A percentile compares a stretch with the other conserved stretches of the same genome.
phyloP scores from a whole-genome alignment of 2,888 invertebrate genomes.

The Drosophila monieri region DNA sequence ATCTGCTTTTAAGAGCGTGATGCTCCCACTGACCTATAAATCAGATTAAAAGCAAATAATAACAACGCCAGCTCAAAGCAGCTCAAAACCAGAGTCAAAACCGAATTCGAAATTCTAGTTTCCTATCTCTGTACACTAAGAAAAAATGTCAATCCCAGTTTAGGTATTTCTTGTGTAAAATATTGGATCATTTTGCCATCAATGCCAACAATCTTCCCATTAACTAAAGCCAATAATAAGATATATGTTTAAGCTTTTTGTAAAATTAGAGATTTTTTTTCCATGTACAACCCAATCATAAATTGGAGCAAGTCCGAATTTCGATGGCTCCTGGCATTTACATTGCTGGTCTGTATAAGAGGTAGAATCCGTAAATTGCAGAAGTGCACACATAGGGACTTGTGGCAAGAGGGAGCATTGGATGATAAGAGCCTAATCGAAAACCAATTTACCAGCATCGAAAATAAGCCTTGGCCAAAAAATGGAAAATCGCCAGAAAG shows the following conservation, averaged over 20 bases:
- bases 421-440: slow-evolving; percentile 58
- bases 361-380: slow-evolving; percentile 36
- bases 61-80: slow-evolving; percentile 52
- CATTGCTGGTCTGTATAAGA: slow-evolving; percentile 32
- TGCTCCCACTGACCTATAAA: slow-evolving; percentile 42
- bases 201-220: too few relatives aligned
- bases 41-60: slow-evolving; percentile 72
- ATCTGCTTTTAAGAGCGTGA: slow-evolving; percentile 39
- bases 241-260: background rate
- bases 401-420: slow-evolving; percentile 17
- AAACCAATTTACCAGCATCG: slow-evolving; percentile 65
- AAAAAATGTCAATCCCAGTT: background rate
- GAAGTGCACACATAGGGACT: slow-evolving; percentile 26
- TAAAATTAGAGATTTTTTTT: slow-evolving; percentile 1
- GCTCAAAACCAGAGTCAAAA: slow-evolving; percentile 7
- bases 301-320: slow-evolving; percentile 60
- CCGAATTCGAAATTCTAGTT: background rate
- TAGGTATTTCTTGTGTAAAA: too few relatives aligned
- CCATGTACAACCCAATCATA: slow-evolving; percentile 39
- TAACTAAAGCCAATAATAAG: too few relatives aligned
- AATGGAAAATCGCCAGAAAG: background rate
- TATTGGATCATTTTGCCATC: background rate
- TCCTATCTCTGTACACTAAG: background rate
- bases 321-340: slow-evolving; percentile 53
- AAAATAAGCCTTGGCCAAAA: slow-evolving; percentile 50